These are phyloP conservation scores for Acleris laterana DNA, from an alignment of 2,888 invertebrate species.

Conservation along the genomic window DNA sequence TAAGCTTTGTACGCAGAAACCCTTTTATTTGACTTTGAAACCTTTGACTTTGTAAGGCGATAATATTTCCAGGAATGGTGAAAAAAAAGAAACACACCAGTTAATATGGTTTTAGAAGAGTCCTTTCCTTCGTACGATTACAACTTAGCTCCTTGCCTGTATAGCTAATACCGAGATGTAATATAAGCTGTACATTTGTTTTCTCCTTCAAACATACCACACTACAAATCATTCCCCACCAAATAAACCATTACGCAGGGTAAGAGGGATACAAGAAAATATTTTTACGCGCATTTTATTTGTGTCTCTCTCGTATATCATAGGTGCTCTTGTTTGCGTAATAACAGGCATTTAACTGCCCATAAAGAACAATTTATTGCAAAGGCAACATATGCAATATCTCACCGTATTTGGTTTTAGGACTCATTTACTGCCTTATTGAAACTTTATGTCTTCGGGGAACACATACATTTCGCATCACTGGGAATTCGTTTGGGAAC, in stretches of 20 bases:
- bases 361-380: slow-evolving; percentile 72
- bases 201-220: not conserved
- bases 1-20: too few species aligned
- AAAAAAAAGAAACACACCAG: too few species aligned
- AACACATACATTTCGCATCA: not conserved
- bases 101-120: too few species aligned
- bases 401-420: slow-evolving; percentile 55
- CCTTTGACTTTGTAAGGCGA: too few species aligned
- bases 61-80: too few species aligned
- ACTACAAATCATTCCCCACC: slow-evolving; percentile 5
- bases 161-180: too few species aligned
- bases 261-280: slow-evolving; percentile 20
- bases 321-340: slow-evolving; percentile 61
- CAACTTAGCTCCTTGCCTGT: too few species aligned
- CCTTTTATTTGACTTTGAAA: too few species aligned
- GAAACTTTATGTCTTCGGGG: slow-evolving; percentile 26
- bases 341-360: slow-evolving; percentile 75
- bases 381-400: slow-evolving; percentile 63
- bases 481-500: slow-evolving; percentile 1
- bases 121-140: too few species aligned
- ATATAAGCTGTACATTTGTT: not conserved
- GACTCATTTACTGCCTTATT: slow-evolving; percentile 42
- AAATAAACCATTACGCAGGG: slow-evolving; percentile 20
- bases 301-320: slow-evolving; percentile 54
- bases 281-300: slow-evolving; percentile 49